Percentiles rank a stretch among this genome's conserved stretches.
These are phyloP conservation scores for Metridium senile DNA, from an alignment of 92 coral and sea anemone genomes.

Conservation along the genomic window DNA sequence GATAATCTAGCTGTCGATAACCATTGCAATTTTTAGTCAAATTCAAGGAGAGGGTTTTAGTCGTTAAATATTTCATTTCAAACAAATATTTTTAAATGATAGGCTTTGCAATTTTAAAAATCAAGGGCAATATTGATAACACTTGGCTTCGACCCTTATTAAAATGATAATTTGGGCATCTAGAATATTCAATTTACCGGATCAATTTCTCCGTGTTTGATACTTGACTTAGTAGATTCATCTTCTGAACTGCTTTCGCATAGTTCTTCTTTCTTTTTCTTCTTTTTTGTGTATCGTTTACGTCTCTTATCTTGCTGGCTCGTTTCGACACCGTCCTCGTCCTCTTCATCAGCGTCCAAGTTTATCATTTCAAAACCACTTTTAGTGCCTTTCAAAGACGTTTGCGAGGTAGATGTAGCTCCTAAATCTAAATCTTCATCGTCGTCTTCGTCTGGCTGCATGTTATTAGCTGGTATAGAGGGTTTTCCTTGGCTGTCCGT, in stretches of 20 bases:
- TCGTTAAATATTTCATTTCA: too few relatives aligned
- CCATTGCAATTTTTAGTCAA: too few relatives aligned
- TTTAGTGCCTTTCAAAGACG: conserved; percentile 46
- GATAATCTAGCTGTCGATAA: too few relatives aligned
- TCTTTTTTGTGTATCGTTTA: conserved; percentile 79
- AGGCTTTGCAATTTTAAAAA: too few relatives aligned
- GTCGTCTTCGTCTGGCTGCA: conserved; percentile 62
- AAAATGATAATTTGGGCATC: neutral
- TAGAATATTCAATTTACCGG: conserved; percentile 61
- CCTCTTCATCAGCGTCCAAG: conserved; percentile 91
- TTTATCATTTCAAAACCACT: conserved; percentile 86
- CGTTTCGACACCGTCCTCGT: conserved; percentile 76
- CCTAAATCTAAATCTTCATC: conserved; percentile 73
- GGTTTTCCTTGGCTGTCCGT: conserved; percentile 44
- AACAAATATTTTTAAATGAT: too few relatives aligned
- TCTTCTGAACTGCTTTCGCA: conserved; percentile 94
- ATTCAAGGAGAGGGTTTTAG: too few relatives aligned
- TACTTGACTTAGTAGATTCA: conserved; percentile 50
- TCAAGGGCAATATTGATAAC: too few relatives aligned
- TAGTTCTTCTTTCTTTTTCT: conserved; percentile 68
- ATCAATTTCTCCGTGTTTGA: conserved; percentile 49
- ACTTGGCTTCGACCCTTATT: too few relatives aligned
- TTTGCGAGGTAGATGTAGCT: conserved; percentile 54
- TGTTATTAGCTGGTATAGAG: conserved; percentile 16
- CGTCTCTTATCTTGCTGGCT: conserved; percentile 70